These are phyloP conservation scores for Hypolimnas misippus DNA, from an alignment of 2,888 invertebrate species.

Conservation along the genomic window DNA sequence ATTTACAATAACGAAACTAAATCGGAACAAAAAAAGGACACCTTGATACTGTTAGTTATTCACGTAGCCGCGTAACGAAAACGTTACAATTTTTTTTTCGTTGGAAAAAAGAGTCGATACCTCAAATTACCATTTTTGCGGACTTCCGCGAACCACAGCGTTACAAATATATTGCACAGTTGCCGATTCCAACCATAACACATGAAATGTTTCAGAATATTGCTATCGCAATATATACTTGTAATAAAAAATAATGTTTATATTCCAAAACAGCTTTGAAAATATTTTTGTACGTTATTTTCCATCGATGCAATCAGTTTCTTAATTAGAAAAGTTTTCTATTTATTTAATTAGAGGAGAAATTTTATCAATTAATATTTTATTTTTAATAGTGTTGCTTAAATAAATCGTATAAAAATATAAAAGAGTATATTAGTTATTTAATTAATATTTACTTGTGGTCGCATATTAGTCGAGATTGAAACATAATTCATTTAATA, in stretches of 20 bases:
- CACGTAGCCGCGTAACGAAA: not conserved
- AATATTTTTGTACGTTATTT: not conserved
- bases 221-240: slow-evolving; percentile 1
- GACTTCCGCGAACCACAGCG: slow-evolving; percentile 9
- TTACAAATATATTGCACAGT: slow-evolving; percentile 11
- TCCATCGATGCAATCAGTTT: not conserved
- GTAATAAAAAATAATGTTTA: slow-evolving; percentile 18
- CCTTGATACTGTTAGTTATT: too few relatives aligned
- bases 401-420: too few relatives aligned
- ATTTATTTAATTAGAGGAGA: not conserved
- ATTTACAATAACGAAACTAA: too few relatives aligned
- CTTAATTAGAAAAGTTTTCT: not conserved
- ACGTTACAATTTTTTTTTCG: not conserved
- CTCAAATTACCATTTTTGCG: slow-evolving; percentile 20
- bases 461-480: too few relatives aligned
- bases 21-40: too few relatives aligned
- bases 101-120: slow-evolving; percentile 5
- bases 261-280: not conserved
- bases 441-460: too few relatives aligned
- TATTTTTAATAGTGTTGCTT: too few relatives aligned
- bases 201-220: slow-evolving; percentile 10
- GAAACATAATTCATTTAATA: too few relatives aligned
- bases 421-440: too few relatives aligned
- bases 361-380: too few relatives aligned
- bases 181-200: slow-evolving; percentile 12